These are phyloP conservation scores for Caretta caretta DNA, from an alignment of 2,113 vertebrate species.

Conservation along the genomic window DNA sequence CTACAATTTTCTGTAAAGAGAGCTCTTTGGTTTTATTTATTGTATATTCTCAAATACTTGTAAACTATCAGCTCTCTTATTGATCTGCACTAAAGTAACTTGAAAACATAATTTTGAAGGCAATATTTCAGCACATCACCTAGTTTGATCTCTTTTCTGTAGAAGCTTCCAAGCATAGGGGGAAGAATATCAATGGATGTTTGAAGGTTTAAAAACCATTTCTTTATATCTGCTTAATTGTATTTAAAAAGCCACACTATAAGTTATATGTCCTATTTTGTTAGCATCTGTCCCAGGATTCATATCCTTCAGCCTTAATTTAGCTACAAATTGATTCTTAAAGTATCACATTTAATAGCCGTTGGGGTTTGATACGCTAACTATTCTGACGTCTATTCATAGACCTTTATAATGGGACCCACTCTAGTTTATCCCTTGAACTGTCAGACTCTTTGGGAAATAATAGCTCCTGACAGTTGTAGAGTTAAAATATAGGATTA, in stretches of 20 bases:
- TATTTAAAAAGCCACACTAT: conserved; percentile 16
- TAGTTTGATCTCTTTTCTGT: conserved; percentile 33
- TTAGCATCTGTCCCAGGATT: conserved; percentile 43
- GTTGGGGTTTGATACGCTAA: conserved; percentile 59
- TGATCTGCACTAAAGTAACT: conserved; percentile 53
- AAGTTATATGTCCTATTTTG: conserved; percentile 53
- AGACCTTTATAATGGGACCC: conserved; percentile 65
- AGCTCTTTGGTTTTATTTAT: conserved; percentile 40
- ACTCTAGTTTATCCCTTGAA: conserved; percentile 70
- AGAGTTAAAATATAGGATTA: conserved; percentile 78
- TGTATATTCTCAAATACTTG: conserved; percentile 57
- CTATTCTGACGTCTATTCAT: conserved; percentile 54
- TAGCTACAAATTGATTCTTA: conserved; percentile 58
- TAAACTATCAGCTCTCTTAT: conserved; percentile 42
- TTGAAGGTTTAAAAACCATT: conserved; percentile 14
- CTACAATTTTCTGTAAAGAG: conserved; percentile 36
- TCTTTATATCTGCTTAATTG: not conserved
- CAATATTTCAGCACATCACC: conserved; percentile 42
- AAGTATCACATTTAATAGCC: conserved; percentile 63
- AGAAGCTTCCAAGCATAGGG: conserved; percentile 43
- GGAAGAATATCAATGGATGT: conserved; percentile 21
- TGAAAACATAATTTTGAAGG: conserved; percentile 59
- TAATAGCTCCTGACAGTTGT: conserved; percentile 73
- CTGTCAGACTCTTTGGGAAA: conserved; percentile 58
- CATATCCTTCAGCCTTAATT: conserved; percentile 43